A percentile compares a stretch with the other conserved stretches of the same genome.
These are phyloP conservation scores for Riparia riparia DNA, from an alignment of 2,113 vertebrate species.

Conservation along the genomic window DNA sequence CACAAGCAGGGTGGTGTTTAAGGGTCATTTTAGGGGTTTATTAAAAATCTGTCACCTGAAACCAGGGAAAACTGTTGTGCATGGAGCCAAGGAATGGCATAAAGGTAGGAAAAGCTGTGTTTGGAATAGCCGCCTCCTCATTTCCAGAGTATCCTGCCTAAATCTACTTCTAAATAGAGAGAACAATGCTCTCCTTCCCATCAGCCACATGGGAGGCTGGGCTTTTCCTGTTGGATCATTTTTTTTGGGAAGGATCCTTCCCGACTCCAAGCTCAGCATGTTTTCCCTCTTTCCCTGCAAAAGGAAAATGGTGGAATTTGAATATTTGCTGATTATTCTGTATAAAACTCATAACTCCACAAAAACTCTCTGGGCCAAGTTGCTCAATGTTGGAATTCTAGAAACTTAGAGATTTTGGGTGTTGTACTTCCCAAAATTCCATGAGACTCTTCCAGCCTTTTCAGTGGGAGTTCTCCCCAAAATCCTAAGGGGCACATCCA, in stretches of 20 bases:
- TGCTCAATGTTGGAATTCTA: not conserved
- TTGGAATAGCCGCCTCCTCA: not conserved
- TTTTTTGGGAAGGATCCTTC: not conserved
- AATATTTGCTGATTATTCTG: not conserved
- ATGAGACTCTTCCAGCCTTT: not conserved
- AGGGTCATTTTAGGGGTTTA: too few species aligned
- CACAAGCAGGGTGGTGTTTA: not conserved
- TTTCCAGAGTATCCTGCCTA: not conserved
- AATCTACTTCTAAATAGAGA: not conserved
- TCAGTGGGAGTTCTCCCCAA: accelerated
- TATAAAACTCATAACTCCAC: not conserved
- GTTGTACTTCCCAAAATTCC: not conserved
- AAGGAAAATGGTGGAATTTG: not conserved
- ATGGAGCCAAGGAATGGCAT: not conserved
- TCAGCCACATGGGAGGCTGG: not conserved
- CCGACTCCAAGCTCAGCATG: not conserved
- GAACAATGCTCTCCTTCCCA: not conserved
- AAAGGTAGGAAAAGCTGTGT: not conserved
- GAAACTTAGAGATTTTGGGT: too few species aligned
- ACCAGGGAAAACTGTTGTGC: not conserved
- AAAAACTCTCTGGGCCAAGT: not conserved
- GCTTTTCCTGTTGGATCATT: not conserved
- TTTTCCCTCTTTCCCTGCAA: not conserved
- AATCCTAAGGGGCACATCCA: not conserved
- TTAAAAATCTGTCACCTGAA: not conserved